Conservation (phyloP, 1,140 invertebrate species). For the Phymastichus coffea region DNA sequence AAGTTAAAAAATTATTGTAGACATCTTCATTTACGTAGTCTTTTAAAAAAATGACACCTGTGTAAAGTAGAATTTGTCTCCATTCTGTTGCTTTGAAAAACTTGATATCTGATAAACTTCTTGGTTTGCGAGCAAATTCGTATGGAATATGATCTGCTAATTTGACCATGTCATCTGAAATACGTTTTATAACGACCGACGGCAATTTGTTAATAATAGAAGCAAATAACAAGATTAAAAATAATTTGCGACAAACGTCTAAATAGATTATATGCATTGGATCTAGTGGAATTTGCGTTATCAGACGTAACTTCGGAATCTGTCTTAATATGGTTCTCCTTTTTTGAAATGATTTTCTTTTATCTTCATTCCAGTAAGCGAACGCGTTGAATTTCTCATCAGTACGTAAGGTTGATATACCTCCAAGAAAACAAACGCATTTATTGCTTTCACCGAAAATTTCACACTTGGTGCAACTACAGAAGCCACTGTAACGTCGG, state of each 20-base stretch:
- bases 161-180: background rate
- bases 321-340: background rate
- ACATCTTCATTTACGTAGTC: conserved; percentile 34
- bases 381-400: background rate
- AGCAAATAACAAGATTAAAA: conserved; percentile 37
- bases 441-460: conserved; percentile 31
- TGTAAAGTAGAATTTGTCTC: conserved; percentile 52
- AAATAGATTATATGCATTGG: conserved; percentile 46
- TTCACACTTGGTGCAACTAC: conserved; percentile 45
- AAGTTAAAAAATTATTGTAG: conserved; percentile 43
- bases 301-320: background rate
- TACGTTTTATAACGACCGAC: background rate
- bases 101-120: conserved; percentile 40
- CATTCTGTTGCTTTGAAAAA: conserved; percentile 56
- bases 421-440: conserved; percentile 4
- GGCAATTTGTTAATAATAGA: conserved; percentile 19
- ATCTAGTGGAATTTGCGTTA: conserved; percentile 37
- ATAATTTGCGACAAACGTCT: conserved; percentile 39
- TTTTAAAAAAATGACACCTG: conserved; percentile 46
- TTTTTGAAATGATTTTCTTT: background rate
- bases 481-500: too few species aligned
- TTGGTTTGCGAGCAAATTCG: conserved; percentile 49
- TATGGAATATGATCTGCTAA: conserved; percentile 32
- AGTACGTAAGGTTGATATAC: background rate
- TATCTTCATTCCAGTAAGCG: too few species aligned